phyloP scores from a whole-genome alignment of 2,797 vertebrate species.

The Sus cebifrons region DNA sequence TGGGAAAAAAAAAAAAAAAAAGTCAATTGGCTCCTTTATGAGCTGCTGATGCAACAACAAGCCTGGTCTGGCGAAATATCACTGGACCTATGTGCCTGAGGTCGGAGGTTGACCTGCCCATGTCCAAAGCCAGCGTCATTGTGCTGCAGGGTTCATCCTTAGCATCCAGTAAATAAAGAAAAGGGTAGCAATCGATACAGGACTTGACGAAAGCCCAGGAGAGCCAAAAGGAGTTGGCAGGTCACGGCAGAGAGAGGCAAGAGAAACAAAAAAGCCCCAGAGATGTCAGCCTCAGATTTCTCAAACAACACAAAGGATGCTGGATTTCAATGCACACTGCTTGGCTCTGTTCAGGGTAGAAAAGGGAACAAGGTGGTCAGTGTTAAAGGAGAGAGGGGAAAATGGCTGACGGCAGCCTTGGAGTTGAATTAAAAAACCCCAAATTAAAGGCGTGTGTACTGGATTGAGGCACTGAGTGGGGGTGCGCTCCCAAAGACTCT shows the following conservation, averaged over 20 bases:
- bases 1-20: conserved; percentile 22
- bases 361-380: conserved; percentile 85
- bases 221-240: conserved; percentile 81
- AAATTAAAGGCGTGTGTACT: conserved; percentile 70
- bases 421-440: conserved; percentile 77
- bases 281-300: conserved; percentile 85
- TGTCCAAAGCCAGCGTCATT: conserved; percentile 52
- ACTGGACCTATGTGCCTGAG: not conserved
- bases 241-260: conserved; percentile 55
- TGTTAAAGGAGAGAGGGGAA: conserved; percentile 80
- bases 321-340: conserved; percentile 86
- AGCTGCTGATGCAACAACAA: conserved; percentile 32
- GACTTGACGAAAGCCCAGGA: conserved; percentile 74
- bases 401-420: conserved; percentile 75
- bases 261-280: conserved; percentile 72
- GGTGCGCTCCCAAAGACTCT: not conserved
- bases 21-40: conserved; percentile 67
- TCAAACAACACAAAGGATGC: conserved; percentile 78
- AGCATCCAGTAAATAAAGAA: conserved; percentile 72
- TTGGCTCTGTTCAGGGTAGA: conserved; percentile 78
- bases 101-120: not conserved
- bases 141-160: conserved; percentile 15
- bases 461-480: not conserved
- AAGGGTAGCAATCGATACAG: not conserved
- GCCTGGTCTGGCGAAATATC: conserved; percentile 28